Conservation (phyloP, 1,140 invertebrate genomes). For the Armadillidium nasatum region DNA sequence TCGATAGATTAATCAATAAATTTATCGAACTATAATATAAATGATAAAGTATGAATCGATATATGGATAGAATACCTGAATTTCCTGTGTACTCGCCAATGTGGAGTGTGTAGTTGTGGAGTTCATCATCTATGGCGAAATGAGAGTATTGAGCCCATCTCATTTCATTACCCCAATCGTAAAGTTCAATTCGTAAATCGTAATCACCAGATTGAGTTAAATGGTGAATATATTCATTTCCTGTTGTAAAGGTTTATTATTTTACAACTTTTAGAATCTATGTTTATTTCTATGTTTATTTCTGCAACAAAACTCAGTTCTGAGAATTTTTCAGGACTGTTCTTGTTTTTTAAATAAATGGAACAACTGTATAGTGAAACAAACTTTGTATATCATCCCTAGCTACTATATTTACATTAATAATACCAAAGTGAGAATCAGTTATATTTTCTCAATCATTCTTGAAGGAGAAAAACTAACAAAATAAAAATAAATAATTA, state of each 20-base stretch:
- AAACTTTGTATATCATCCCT: too few species aligned
- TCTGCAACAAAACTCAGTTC: too few species aligned
- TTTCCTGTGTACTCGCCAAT: slow-evolving; percentile 42
- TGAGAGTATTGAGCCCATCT: slow-evolving; percentile 40
- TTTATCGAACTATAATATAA: neutral
- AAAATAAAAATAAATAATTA: too few species aligned
- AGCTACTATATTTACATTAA: too few species aligned
- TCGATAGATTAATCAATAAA: neutral
- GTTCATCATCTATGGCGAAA: slow-evolving; percentile 36
- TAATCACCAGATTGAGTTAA: slow-evolving; percentile 41
- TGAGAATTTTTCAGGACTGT: too few species aligned
- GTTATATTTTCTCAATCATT: too few species aligned
- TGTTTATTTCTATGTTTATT: too few species aligned
- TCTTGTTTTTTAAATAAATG: too few species aligned
- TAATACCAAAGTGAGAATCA: too few species aligned
- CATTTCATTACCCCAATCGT: slow-evolving; percentile 40
- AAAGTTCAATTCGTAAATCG: slow-evolving; percentile 40
- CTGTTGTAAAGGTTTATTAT: slow-evolving; percentile 12
- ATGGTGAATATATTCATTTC: slow-evolving; percentile 43
- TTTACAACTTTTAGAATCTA: neutral
- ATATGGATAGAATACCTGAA: slow-evolving; percentile 44
- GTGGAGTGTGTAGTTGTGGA: slow-evolving; percentile 39
- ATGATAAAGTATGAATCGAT: neutral
- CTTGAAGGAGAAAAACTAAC: too few species aligned
- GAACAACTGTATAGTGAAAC: too few species aligned